Percentiles rank a stretch among this genome's conserved stretches.
Conservation (phyloP, 2,797 vertebrate species). For the Sylvilagus floridanus region DNA sequence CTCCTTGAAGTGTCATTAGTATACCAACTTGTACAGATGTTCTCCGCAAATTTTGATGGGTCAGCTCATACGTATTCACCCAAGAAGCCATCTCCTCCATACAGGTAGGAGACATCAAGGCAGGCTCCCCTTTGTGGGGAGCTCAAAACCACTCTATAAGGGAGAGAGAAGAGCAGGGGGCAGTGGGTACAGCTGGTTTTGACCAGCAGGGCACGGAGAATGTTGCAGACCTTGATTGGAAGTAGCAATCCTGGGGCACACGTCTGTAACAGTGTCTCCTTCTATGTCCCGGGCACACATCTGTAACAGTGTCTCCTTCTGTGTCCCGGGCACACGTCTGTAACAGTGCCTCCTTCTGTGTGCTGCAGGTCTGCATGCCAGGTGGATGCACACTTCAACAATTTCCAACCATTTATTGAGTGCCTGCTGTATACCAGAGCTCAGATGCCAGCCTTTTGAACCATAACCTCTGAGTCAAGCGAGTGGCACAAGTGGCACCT, state of each 20-base stretch:
- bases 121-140: not conserved
- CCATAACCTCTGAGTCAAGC: not conserved
- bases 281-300: not conserved
- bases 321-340: not conserved
- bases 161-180: not conserved
- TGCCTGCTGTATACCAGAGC: not conserved
- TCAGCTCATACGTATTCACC: not conserved
- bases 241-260: not conserved
- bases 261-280: not conserved
- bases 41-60: rapidly evolving
- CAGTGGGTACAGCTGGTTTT: not conserved
- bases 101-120: not conserved
- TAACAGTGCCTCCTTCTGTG: not conserved
- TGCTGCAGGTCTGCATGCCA: not conserved
- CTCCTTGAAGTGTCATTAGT: not conserved
- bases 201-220: not conserved
- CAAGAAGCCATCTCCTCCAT: too few species aligned
- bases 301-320: not conserved
- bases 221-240: not conserved
- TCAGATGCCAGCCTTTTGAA: not conserved
- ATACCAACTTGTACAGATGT: not conserved
- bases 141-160: not conserved
- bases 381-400: not conserved
- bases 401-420: not conserved
- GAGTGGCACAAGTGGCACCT: not conserved